Evolutionary conservation across 2,113 vertebrate species (phyloP), one percentile per base, ranked within the genome.

Genomic region (Pao palembangensis): DNA sequence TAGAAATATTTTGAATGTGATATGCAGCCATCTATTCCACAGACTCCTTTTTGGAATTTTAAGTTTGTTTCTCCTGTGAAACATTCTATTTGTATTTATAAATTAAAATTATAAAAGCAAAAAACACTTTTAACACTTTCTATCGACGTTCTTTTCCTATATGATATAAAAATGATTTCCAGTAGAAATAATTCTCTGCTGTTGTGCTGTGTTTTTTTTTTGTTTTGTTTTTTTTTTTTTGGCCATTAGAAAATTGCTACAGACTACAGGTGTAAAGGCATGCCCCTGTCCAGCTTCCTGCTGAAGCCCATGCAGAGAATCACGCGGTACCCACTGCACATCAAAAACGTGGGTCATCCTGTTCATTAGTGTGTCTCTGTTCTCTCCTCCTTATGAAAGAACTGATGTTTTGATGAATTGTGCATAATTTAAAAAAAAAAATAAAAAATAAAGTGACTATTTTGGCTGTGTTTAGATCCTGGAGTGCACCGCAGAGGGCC

Each of bases 251-350:
- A 93, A 93, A 90, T 99, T 8, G 96, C 95, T 3, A 90, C 93
- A 52, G 94, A 98, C 84, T 92, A 94, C 48, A 92, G 94, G 2
- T 99, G 97, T 86, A 96, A 98, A 88, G 97, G 97, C 23, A 99
- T 99, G 97, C 97, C 97, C 6, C 90, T 99, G 55, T 98, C 96
- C 85, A 99, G 97, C 81, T 99, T 97, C 87, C 90, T 98, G 68
- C 90, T 98, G 79, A 99, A 99, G 58, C 97, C 97, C 38, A 99
- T 99, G 97, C 97, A 99, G 78, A 93, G 96, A 82, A 97, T 99
- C 83, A 98, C 97, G 0, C 95, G 97, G 59, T 99, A 99, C 87
- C 97, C 96, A 0, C 93, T 99, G 64, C 93, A 98, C 85, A 96
- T 99, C 69, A 94, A 93, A 85, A 97, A 94, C 5, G 97, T 98